phyloP scores from a whole-genome alignment of 1,140 invertebrate species.

The Drosophila melanogaster region Release_6_plus_ISO1_MT NC_004354.4:2815001-2815500 shows the following conservation, averaged over 20 bases:
- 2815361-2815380: conserved; percentile 14
- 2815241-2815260: conserved; percentile 51
- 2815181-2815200: conserved; percentile 9
- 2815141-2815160: conserved; percentile 42
- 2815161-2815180: conserved; percentile 64
- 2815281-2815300: conserved; percentile 61
- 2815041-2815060: too few relatives aligned
- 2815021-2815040: too few relatives aligned
- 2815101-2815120: background rate
- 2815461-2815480: too few relatives aligned
- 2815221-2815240: conserved; percentile 48
- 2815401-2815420: conserved; percentile 2
- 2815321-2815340: conserved; percentile 64
- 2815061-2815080: background rate
- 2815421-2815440: too few relatives aligned
- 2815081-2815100: background rate
- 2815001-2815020: background rate
- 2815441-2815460: too few relatives aligned
- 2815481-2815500: too few relatives aligned
- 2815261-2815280: conserved; percentile 80
- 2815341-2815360: conserved; percentile 79
- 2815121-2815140: background rate
- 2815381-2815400: background rate
- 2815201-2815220: conserved; percentile 8
- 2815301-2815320: conserved; percentile 45